These are phyloP conservation scores for Stenolophus ochropezus DNA, from an alignment of 2,888 invertebrate genomes.

Conservation along the genomic window DNA sequence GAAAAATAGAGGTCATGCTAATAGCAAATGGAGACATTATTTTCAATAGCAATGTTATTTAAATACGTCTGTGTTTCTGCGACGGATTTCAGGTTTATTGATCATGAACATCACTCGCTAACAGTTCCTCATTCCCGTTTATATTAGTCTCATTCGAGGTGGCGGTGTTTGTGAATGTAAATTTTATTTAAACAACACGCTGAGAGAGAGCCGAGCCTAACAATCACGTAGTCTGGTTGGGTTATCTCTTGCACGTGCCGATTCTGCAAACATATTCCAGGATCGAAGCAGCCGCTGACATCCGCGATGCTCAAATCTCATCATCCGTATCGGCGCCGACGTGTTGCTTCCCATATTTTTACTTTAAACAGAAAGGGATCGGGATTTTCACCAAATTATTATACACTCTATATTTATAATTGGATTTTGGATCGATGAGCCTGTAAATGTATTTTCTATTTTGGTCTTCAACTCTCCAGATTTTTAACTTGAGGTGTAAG, in stretches of 20 bases:
- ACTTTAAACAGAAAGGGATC: not conserved
- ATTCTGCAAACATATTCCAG: conserved; percentile 45
- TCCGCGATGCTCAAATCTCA: conserved; percentile 26
- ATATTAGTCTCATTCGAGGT: too few species aligned
- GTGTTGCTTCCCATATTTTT: conserved; percentile 23
- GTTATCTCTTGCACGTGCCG: conserved; percentile 50
- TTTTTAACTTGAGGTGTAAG: not conserved
- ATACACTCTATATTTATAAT: not conserved
- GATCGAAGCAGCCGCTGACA: conserved; percentile 18
- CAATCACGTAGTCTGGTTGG: conserved; percentile 51
- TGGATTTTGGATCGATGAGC: not conserved
- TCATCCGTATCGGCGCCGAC: conserved; percentile 21
- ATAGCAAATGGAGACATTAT: too few species aligned
- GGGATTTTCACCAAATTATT: not conserved
- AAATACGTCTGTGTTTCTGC: too few species aligned
- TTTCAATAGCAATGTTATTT: too few species aligned
- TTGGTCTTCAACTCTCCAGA: not conserved
- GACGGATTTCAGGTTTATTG: too few species aligned
- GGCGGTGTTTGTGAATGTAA: conserved; percentile 51
- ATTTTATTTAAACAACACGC: conserved; percentile 55
- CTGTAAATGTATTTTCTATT: not conserved
- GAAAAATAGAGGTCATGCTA: too few species aligned
- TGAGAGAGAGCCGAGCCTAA: not conserved
- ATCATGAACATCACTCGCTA: too few species aligned
- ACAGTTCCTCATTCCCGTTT: too few species aligned